Evolutionary conservation across 2,113 vertebrate genomes (phyloP), one percentile per base, ranked within the genome.

Genomic region (Thunnus thynnus): DNA sequence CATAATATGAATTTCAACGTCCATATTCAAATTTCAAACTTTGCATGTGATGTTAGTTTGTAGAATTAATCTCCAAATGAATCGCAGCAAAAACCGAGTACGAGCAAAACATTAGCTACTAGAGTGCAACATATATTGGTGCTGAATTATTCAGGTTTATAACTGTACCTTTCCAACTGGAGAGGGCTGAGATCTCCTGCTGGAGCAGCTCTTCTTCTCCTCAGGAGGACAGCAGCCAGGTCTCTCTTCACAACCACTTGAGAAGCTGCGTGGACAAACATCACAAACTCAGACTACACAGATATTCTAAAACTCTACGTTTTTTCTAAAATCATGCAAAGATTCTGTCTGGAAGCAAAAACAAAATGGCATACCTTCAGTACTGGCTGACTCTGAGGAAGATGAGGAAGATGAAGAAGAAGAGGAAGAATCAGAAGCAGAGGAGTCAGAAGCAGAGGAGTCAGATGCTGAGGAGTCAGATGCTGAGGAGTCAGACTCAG

Each of bases 101-200:
- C 13, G 25, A 64, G 13, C 17, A 6, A 51, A 66, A 48, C 3
- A 13, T 30, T 7, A 48, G 13, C 4, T 46, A 8, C 51, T 5
- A 10, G 16, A 22, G 1, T 57, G 50, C 30, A 68, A 2, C 1
- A 11, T n/a, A 22, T 17, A 22, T 17, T 18, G 1, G 11, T 27
- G 13, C 54, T 16, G 25, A 6, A 2, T 52, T 13, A 60, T 10
- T 57, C 20, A 18, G 9, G 58, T 36, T 67, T n/a, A 13, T 0
- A 12, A 48, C 6, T 32, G 44, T 91, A 95, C 95, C 94, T 94
- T 65, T 95, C 95, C 77, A 94, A 44, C 84, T 95, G 95, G 69
- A 91, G 73, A 48, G 48, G 92, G 25, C 51, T 87, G 80, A 94
- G 92, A 6, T 70, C 30, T 65, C 82, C 91, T 52, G 55, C 72